These are phyloP conservation scores for Meta bourneti DNA, from an alignment of 2,888 invertebrate species.

Conservation along the genomic window DNA sequence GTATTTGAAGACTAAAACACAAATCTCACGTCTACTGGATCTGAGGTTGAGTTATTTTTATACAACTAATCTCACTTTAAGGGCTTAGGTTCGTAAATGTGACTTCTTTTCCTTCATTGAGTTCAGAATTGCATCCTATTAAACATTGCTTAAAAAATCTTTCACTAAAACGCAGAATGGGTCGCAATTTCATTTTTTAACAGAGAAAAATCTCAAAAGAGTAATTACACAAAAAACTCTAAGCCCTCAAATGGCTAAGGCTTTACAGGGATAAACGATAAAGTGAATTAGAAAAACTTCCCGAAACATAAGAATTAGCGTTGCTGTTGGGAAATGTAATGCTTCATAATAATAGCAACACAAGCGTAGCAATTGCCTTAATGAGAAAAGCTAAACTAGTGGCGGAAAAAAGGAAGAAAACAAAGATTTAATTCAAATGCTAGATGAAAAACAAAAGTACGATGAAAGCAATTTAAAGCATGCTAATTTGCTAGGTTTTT, in stretches of 20 bases:
- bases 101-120: slow-evolving; percentile 24
- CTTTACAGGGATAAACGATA: slow-evolving; percentile 24
- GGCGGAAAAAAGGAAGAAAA: slow-evolving; percentile 20
- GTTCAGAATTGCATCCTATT: slow-evolving; percentile 26
- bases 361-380: slow-evolving; percentile 60
- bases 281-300: slow-evolving; percentile 57
- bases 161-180: neutral
- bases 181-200: slow-evolving; percentile 30
- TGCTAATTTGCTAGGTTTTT: slow-evolving; percentile 50
- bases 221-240: slow-evolving; percentile 50
- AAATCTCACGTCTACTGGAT: neutral
- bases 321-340: slow-evolving; percentile 19
- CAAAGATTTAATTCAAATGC: slow-evolving; percentile 63
- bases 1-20: neutral
- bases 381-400: slow-evolving; percentile 44
- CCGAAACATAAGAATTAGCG: slow-evolving; percentile 54
- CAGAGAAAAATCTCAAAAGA: slow-evolving; percentile 39
- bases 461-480: slow-evolving; percentile 64
- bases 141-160: slow-evolving; percentile 25
- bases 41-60: slow-evolving; percentile 7
- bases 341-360: slow-evolving; percentile 60
- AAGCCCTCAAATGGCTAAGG: slow-evolving; percentile 43
- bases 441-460: slow-evolving; percentile 53
- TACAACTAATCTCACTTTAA: slow-evolving; percentile 29
- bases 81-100: neutral